A percentile compares a stretch with the other conserved stretches of the same genome.
Evolutionary conservation across 2,888 invertebrate genomes (phyloP).

Genomic region (Icerya purchasi): DNA sequence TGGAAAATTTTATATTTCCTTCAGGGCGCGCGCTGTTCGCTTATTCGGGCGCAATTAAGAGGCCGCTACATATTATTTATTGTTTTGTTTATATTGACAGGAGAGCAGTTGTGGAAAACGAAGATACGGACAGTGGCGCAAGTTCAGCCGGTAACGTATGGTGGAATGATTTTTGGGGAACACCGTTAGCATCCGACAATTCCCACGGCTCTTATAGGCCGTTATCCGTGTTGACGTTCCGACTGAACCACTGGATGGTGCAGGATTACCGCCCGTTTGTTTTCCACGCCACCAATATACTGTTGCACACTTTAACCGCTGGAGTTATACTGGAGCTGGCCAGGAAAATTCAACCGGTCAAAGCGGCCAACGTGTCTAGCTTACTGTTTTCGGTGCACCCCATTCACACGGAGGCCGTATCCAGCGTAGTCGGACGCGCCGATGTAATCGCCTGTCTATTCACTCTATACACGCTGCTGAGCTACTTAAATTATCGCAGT

Average conservation of each 20-base stretch:
- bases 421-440: conserved; percentile 82
- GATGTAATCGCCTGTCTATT: conserved; percentile 79
- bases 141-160: conserved; percentile 53
- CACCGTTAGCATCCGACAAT: conserved; percentile 71
- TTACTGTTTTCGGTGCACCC: conserved; percentile 83
- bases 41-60: too few relatives aligned
- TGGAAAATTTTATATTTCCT: too few relatives aligned
- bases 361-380: conserved; percentile 31
- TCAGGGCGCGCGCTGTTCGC: too few relatives aligned
- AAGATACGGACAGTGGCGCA: conserved; percentile 32
- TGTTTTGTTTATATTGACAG: too few relatives aligned
- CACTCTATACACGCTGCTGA: conserved; percentile 64
- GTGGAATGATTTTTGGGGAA: conserved; percentile 95
- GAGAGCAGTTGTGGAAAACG: conserved; percentile 84
- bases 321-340: conserved; percentile 29
- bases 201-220: conserved; percentile 95
- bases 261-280: conserved; percentile 39
- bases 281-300: conserved; percentile 65
- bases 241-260: conserved; percentile 48
- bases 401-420: conserved; percentile 87
- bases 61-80: too few relatives aligned
- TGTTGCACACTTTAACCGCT: conserved; percentile 68
- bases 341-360: conserved; percentile 27
- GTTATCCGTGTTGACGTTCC: conserved; percentile 68
- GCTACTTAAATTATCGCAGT: conserved; percentile 50